A percentile compares a stretch with the other conserved stretches of the same genome.
Evolutionary conservation across 2,888 invertebrate genomes (phyloP).

Genomic region (Microctonus aethiopoides): DNA sequence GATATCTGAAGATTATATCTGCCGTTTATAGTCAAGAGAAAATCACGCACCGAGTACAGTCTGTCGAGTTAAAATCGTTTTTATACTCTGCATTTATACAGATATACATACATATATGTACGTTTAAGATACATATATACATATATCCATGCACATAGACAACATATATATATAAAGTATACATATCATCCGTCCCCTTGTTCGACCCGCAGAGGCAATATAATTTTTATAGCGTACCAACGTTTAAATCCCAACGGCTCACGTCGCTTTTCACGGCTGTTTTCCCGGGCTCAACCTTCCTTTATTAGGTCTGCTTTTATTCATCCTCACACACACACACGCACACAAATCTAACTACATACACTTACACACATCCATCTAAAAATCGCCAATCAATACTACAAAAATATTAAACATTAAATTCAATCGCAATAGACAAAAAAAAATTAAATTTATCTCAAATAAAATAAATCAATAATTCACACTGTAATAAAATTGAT

Average conservation of each 20-base stretch:
- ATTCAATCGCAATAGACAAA: too few relatives aligned
- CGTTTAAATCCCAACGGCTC: conserved; percentile 36
- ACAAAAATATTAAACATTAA: too few relatives aligned
- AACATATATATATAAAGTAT: conserved; percentile 9
- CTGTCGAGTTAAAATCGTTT: conserved; percentile 4
- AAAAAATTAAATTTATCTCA: too few relatives aligned
- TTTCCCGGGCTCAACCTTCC: conserved; percentile 5
- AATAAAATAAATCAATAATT: neutral
- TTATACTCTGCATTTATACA: conserved; percentile 37
- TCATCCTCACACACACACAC: neutral
- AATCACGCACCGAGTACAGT: conserved; percentile 17
- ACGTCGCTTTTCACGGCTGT: conserved; percentile 7
- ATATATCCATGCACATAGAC: too few relatives aligned
- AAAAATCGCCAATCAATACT: too few relatives aligned
- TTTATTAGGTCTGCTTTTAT: neutral
- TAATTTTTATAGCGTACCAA: conserved; percentile 46
- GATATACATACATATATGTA: neutral
- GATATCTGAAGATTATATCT: conserved; percentile 1
- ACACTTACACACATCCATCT: too few relatives aligned
- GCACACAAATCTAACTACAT: neutral
- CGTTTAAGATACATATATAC: neutral
- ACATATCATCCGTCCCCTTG: conserved; percentile 21
- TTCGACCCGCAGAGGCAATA: conserved; percentile 32
- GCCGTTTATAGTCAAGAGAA: conserved; percentile 1
- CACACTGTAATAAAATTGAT: neutral